Evolutionary conservation across 2,888 invertebrate species (phyloP).

Genomic region (Thymelicus sylvestris): DNA sequence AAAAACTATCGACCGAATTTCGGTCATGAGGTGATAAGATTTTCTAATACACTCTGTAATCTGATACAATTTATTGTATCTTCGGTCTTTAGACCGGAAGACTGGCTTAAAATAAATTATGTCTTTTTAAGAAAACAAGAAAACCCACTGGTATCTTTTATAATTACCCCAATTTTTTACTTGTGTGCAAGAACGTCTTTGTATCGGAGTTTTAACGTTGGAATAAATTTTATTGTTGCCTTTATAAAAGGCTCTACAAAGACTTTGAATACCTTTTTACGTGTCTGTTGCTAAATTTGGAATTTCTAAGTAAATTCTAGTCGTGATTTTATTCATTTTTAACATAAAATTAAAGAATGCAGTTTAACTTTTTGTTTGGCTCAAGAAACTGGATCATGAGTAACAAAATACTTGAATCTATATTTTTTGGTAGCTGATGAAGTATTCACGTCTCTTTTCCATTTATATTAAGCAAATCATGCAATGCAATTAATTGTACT

Average conservation of each 20-base stretch:
- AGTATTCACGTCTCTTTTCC: background rate
- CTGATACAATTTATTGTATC: too few species aligned
- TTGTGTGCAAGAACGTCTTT: conserved; percentile 12
- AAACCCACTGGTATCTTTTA: background rate
- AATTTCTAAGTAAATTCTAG: conserved; percentile 6
- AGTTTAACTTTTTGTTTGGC: background rate
- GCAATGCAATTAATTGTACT: too few species aligned
- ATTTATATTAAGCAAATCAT: too few species aligned
- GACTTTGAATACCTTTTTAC: conserved; percentile 20
- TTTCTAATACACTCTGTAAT: too few species aligned
- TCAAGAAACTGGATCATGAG: background rate
- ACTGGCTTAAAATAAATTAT: too few species aligned
- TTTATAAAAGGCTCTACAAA: conserved; percentile 10
- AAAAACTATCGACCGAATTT: too few species aligned
- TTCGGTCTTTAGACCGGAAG: too few species aligned
- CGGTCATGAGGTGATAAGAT: too few species aligned
- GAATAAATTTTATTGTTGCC: conserved; percentile 4
- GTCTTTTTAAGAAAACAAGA: too few species aligned
- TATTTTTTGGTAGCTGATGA: background rate
- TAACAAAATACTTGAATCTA: background rate
- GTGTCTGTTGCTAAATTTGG: background rate
- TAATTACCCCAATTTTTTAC: background rate
- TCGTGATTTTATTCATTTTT: background rate
- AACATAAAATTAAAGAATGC: background rate
- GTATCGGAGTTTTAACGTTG: conserved; percentile 7